phyloP scores from a whole-genome alignment of 2,797 vertebrate species.

The Pseudochirops cupreus region DNA sequence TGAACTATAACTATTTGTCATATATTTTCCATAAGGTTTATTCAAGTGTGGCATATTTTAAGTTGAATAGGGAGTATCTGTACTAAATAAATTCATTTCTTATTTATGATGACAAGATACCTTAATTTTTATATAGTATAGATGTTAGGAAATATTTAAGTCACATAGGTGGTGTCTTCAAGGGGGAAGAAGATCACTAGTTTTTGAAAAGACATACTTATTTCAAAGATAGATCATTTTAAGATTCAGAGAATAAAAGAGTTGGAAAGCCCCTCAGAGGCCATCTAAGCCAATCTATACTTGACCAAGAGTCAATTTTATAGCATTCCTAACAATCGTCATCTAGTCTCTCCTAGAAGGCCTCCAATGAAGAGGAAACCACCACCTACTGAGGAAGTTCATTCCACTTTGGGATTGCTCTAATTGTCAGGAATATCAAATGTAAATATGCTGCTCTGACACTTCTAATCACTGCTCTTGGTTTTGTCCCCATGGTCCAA shows the following conservation, averaged over 20 bases:
- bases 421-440: not conserved
- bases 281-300: not conserved
- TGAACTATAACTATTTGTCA: not conserved
- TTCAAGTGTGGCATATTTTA: not conserved
- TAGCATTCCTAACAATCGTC: not conserved
- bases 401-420: not conserved
- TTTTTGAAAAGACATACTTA: not conserved
- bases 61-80: not conserved
- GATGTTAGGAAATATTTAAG: not conserved
- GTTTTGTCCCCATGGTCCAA: not conserved
- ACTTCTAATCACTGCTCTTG: not conserved
- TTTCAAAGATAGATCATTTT: not conserved
- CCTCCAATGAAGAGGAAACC: not conserved
- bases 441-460: not conserved
- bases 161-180: not conserved
- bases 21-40: not conserved
- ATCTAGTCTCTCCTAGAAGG: not conserved
- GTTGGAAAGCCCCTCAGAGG: not conserved
- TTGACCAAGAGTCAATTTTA: not conserved
- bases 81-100: not conserved
- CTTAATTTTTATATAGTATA: not conserved
- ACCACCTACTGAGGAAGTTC: not conserved
- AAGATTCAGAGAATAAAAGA: not conserved
- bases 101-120: not conserved
- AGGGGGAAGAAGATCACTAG: not conserved